These are phyloP conservation scores for Phyllotreta striolata DNA, from an alignment of 2,888 invertebrate species.

Conservation along the genomic window DNA sequence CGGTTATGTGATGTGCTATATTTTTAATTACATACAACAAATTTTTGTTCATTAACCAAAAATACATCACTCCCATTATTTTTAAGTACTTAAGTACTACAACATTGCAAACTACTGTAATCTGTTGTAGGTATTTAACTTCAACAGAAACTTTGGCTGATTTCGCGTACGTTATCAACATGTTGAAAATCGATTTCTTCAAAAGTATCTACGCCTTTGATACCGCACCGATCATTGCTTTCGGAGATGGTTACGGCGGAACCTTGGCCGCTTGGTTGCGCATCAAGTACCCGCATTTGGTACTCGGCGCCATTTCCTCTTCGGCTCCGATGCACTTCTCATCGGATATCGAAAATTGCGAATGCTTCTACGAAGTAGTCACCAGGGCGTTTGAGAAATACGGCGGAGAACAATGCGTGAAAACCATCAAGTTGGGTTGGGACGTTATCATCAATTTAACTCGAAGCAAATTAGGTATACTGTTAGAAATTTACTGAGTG, in stretches of 20 bases:
- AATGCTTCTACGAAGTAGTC: conserved; percentile 77
- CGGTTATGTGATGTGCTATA: no score
- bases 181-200: conserved; percentile 61
- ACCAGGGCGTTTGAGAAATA: conserved; percentile 74
- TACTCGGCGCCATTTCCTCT: conserved; percentile 88
- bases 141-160: conserved; percentile 94
- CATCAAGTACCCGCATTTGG: conserved; percentile 92
- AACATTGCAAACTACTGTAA: no score
- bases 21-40: no score
- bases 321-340: conserved; percentile 93
- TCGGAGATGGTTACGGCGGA: conserved; percentile 95
- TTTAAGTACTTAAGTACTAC: no score
- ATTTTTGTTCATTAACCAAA: no score
- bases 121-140: conserved; percentile 78
- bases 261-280: conserved; percentile 97
- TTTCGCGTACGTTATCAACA: conserved; percentile 80
- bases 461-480: no score
- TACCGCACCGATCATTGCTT: conserved; percentile 81
- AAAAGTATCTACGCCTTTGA: conserved; percentile 49
- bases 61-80: no score
- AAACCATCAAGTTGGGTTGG: conserved; percentile 67
- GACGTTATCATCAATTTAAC: conserved; percentile 45
- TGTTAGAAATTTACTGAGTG: no score
- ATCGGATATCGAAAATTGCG: conserved; percentile 78
- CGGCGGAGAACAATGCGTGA: conserved; percentile 66